Percentiles rank a stretch among this genome's conserved stretches.
Conservation (phyloP, 2,797 vertebrate species). For the Sphaeramia orbicularis region DNA sequence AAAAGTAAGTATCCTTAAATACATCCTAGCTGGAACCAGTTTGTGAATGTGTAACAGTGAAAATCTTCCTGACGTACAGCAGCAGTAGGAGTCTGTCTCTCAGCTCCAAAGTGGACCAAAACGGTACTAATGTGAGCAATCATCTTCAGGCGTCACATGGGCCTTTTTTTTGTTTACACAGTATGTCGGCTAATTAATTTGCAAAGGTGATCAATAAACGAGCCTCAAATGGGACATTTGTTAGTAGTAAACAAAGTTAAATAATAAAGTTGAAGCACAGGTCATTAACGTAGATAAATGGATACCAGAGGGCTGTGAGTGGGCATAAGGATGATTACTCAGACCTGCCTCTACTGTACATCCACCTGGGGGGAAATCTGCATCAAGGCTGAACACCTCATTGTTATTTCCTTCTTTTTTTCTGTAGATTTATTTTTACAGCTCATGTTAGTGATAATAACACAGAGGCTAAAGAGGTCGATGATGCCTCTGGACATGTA, state of each 20-base stretch:
- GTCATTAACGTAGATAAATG: conserved; percentile 13
- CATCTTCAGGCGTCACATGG: neutral
- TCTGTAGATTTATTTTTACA: neutral
- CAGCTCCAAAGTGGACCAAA: neutral
- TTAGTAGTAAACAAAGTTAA: conserved; percentile 1
- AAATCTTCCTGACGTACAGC: neutral
- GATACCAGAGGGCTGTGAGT: neutral
- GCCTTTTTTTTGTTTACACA: conserved; percentile 5
- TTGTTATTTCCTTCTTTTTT: neutral
- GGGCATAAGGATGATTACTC: neutral
- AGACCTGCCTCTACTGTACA: neutral
- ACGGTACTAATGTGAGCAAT: neutral
- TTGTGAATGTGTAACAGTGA: neutral
- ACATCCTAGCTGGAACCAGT: neutral
- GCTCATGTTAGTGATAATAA: neutral
- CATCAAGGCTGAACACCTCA: neutral
- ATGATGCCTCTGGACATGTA: too few relatives aligned
- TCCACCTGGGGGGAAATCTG: neutral
- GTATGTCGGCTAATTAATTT: neutral
- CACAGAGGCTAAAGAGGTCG: too few relatives aligned
- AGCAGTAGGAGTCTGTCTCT: neutral
- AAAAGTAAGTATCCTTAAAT: too few relatives aligned
- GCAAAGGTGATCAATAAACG: neutral
- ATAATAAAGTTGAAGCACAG: neutral
- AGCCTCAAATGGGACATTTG: neutral